Evolutionary conservation across 64 coral and sea anemone genomes (phyloP), one percentile per base, ranked within the genome.

Genomic region (Anthopleura sola): DNA sequence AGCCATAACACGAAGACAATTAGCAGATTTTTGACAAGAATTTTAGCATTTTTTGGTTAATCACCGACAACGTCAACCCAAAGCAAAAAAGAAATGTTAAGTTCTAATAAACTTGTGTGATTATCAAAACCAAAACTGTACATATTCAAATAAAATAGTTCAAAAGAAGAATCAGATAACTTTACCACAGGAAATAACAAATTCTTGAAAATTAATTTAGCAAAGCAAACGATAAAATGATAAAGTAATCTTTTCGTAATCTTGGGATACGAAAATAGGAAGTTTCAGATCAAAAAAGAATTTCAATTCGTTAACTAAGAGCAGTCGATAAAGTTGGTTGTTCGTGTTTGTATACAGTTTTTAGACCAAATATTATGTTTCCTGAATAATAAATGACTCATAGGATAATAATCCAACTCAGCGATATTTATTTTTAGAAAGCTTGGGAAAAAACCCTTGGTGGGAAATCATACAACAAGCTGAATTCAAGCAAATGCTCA

Each of bases 201-300:
- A 79, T 79, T 79, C 76, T 48, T 46, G 76, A 79, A 79, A 79
- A 79, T 79, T 79, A 79, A 79, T 79, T 79, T 79, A 38, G 36
- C 24, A 19, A 79, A 38, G 44, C 36, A 79, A 79, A 46, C 76
- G 36, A 71, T 79, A 24, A 48, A 44, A 37, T 18, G 76, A 79
- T 79, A 38, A 79, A 79, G 15, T 79, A 79, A 79, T 79, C 76
- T 79, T 37, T 79, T 79, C 1, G 44, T 38, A 79, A 38, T 79
- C 36, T 48, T 46, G 18, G 76, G 66, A 71, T 71, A 71, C 13
- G 7, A n/a, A 62, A 32, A 28, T 31, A 71, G 66, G 26, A 53
- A 32, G 66, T 34, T 32, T 33, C 11, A 1, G 62, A 71, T 71
- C 66, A 34, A 71, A 34, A 71, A 28, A 0, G 28, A 71, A 29